Evolutionary conservation across 2,888 invertebrate species (phyloP), one percentile per base, ranked within the genome.

Genomic region (Hemicrepidius hirtus): DNA sequence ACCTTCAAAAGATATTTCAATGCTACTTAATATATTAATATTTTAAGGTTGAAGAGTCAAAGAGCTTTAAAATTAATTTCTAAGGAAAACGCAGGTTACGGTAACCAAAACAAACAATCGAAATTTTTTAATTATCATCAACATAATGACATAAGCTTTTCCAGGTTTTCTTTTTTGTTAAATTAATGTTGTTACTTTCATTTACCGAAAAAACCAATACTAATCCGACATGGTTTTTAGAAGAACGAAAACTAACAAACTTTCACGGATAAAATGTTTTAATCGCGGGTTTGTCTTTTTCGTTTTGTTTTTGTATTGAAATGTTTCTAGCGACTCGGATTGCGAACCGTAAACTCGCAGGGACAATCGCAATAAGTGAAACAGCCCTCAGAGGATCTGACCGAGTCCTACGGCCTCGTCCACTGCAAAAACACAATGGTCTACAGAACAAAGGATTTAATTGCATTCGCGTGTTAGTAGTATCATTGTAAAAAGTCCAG

Each of bases 351-450:
- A 71, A 67, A 70, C 74, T 74, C 71, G 70, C 46, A 73, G 73
- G 71, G 73, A 76, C 73, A 75, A 63, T 67, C 59, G 70, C 40
- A 70, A 75, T 76, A 75, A 75, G 73, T 62, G 74, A 76, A 76
- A 73, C 70, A 69, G 68, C 74, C 68, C 74, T 76, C 74, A 41
- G 73, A 72, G 74, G 76, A 67, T 68, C 67, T 50, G 62, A 67
- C 50, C 55, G 55, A 50, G 67, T 71, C 60, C 57, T 59, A 49
- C 64, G 40, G 49, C 63, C 44, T 63, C 73, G 73, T 74, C 71
- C 74, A 72, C 71, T 76, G 73, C 74, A 76, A 76, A 76, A 76
- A 76, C 76, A 76, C 68, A 76, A 75, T 75, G 74, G 59, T 63
- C 55, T 64, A 50, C 55, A 60, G 65, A 68, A 76, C 76, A 75